Conservation (phyloP, 2,797 vertebrate species). For the Sebastes oblongus region DNA sequence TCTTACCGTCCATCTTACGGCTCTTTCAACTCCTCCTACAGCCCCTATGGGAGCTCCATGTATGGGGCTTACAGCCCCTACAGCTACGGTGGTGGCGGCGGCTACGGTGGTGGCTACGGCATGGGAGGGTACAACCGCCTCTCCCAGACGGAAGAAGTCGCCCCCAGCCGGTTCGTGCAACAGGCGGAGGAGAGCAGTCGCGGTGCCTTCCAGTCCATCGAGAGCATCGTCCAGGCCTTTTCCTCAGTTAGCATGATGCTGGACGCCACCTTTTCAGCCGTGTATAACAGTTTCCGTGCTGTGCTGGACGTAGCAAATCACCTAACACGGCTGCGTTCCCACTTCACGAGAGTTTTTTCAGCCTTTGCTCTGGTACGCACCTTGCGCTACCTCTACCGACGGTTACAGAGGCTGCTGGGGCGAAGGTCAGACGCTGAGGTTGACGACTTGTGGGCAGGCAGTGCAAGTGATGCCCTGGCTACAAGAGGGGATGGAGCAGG, state of each 20-base stretch:
- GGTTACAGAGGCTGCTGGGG: conserved; percentile 88
- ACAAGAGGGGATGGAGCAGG: conserved; percentile 68
- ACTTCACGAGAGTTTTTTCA: conserved; percentile 95
- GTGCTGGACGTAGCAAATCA: conserved; percentile 98
- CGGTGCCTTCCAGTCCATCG: conserved; percentile 96
- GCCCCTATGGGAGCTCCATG: conserved; percentile 89
- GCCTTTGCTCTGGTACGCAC: conserved; percentile 95
- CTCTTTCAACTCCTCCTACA: conserved; percentile 87
- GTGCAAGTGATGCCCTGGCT: conserved; percentile 82
- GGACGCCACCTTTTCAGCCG: conserved; percentile 97
- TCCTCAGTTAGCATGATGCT: conserved; percentile 98
- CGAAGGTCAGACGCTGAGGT: conserved; percentile 84
- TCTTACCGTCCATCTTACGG: conserved; percentile 88
- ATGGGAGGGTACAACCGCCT: conserved; percentile 85
- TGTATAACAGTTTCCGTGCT: conserved; percentile 97
- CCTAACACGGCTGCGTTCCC: conserved; percentile 92
- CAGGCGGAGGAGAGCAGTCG: conserved; percentile 98
- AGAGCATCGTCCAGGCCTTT: conserved; percentile 98
- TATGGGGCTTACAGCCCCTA: conserved; percentile 90
- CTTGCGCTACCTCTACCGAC: conserved; percentile 89
- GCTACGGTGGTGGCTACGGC: conserved; percentile 76
- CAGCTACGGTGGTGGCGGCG: conserved; percentile 72
- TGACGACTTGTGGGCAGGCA: conserved; percentile 95
- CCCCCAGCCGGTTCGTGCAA: conserved; percentile 94
- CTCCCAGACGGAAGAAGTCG: conserved; percentile 82